A percentile compares a stretch with the other conserved stretches of the same genome.
phyloP scores from a whole-genome alignment of 2,888 invertebrate species.

The Agrotis segetum region DNA sequence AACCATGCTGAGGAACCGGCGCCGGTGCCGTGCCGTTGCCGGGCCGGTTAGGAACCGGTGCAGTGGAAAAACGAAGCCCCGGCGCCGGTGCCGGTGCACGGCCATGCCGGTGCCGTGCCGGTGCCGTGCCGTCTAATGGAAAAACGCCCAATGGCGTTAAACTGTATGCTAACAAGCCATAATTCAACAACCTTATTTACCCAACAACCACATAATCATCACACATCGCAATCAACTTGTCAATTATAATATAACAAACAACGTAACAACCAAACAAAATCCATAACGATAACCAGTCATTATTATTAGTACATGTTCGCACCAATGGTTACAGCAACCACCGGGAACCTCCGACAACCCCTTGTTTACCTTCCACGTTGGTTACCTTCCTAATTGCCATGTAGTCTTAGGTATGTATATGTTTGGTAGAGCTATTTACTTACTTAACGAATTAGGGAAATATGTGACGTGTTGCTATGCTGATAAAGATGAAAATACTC shows the following conservation, averaged over 20 bases:
- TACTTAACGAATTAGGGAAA: slow-evolving; percentile 16
- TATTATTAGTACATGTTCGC: slow-evolving; percentile 51
- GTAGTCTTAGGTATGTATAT: slow-evolving; percentile 30
- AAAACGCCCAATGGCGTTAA: too few relatives aligned
- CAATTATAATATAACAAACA: slow-evolving; percentile 37
- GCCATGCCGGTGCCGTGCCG: too few relatives aligned
- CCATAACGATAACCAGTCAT: slow-evolving; percentile 34
- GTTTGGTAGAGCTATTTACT: slow-evolving; percentile 29
- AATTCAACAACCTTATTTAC: not conserved
- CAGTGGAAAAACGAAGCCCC: too few relatives aligned
- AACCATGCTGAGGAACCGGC: too few relatives aligned
- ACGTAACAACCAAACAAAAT: slow-evolving; percentile 31
- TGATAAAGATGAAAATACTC: not conserved
- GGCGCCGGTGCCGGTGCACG: too few relatives aligned
- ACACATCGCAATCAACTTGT: slow-evolving; percentile 16
- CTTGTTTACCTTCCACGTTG: slow-evolving; percentile 51
- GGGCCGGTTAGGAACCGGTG: too few relatives aligned
- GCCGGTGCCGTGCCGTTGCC: too few relatives aligned
- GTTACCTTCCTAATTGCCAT: slow-evolving; percentile 52
- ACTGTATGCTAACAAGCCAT: too few relatives aligned
- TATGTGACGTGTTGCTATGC: slow-evolving; percentile 9
- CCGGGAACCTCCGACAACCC: slow-evolving; percentile 34
- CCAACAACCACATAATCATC: not conserved
- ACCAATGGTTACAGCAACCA: slow-evolving; percentile 41
- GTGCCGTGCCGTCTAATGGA: too few relatives aligned